Evolutionary conservation across 92 coral and sea anemone genomes (phyloP), one percentile per base, ranked within the genome.

Genomic region (Heliopora coerulea): DNA sequence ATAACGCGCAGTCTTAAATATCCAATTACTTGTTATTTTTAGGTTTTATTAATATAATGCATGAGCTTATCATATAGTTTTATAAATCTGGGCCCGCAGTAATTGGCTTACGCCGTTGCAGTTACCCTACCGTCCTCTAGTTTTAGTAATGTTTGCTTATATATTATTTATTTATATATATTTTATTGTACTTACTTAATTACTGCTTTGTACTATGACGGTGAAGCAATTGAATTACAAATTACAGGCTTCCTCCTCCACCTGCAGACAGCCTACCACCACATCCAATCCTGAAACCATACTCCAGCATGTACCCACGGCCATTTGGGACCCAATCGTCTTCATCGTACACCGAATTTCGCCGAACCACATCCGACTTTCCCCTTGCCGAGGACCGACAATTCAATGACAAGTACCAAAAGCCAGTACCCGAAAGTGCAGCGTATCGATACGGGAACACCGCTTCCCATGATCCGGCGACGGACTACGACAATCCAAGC

Each of bases 271-370:
- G 34, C 77, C 18, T 27, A 23, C 49, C 63, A 7, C 77, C 62
- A 7, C 25, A n/a, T 9, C 61, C n/a, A n/a, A n/a, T 62, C 18
- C 63, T 63, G 0, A 70, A 52, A 7, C 63, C 77, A 24, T 67
- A 67, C 58, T 52, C 77, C 18, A 70, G 10, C n/a, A 54, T 54
- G 49, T 52, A 70, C 50, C 62, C 77, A 11, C 77, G 77, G 4
- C 77, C 77, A 35, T 70, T 70, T 56, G 77, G 77, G 9, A 70
- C 77, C 46, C 77, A 70, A 13, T 70, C 77, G 28, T 70, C 62
- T 5, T 10, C 58, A 13, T 25, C 52, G 57, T 67, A 67, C 26
- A 24, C 33, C 63, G 77, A 54, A 17, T 52, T 49, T 63, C 62
- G 77, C 30, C 77, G 77, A 49, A 33, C 77, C 19, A 23, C 62